phyloP scores from a whole-genome alignment of 2,888 invertebrate species.

The Tinea semifulvella region DNA sequence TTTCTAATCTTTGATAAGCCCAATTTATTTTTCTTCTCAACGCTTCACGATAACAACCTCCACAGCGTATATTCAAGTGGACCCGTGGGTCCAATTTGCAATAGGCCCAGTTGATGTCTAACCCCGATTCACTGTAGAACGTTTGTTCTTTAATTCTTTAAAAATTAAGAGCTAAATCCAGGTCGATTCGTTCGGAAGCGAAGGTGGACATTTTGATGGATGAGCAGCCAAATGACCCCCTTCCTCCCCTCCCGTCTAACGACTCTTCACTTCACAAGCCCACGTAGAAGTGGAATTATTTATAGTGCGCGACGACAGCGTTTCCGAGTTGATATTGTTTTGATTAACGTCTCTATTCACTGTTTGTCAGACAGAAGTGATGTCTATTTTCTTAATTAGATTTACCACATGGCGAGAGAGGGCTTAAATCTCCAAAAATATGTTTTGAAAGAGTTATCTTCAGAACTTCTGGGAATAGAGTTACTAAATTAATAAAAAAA shows the following conservation, averaged over 20 bases:
- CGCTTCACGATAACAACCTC: no score
- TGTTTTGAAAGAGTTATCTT: no score
- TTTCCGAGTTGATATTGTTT: slow-evolving; percentile 41
- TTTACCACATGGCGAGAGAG: no score
- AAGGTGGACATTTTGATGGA: slow-evolving; percentile 46
- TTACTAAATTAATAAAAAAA: no score
- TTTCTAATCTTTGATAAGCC: no score
- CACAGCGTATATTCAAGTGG: no score
- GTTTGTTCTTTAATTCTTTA: background rate
- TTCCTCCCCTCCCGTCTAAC: slow-evolving; percentile 32
- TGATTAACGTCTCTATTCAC: slow-evolving; percentile 37
- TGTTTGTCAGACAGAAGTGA: slow-evolving; percentile 3
- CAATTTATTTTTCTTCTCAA: no score
- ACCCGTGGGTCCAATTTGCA: no score
- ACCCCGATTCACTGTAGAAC: no score
- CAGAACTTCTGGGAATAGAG: no score
- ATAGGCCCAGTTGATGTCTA: no score
- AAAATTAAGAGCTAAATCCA: slow-evolving; percentile 49
- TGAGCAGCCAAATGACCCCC: slow-evolving; percentile 48
- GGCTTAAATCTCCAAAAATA: background rate
- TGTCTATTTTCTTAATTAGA: slow-evolving; percentile 9
- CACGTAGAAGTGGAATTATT: slow-evolving; percentile 46
- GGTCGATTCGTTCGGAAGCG: slow-evolving; percentile 29
- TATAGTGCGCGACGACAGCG: slow-evolving; percentile 51
- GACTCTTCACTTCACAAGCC: slow-evolving; percentile 24